Evolutionary conservation across 53 echinoderm and acorn worm genomes (phyloP), one percentile per base, ranked within the genome.

Genomic region (Patiria pectinifera): DNA sequence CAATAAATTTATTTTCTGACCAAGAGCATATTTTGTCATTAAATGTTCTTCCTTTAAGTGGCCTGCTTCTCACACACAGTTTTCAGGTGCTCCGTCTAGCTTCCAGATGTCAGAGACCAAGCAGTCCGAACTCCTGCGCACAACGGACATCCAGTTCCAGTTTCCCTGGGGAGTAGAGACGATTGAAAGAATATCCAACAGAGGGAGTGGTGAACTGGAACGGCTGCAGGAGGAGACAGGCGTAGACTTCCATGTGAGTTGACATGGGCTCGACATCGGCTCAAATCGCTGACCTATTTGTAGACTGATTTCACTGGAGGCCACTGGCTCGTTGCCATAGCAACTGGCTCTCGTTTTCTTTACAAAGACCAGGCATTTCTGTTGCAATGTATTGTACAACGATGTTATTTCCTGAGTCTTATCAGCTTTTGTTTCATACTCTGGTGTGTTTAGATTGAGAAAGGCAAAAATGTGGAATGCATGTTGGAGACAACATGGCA

Each of bases 151-250:
- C 74, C 95, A 96, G 86, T 97, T 94, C 90, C 91, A 95, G 25
- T 97, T 97, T 62, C 98, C 98, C 79, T 97, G 98, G 98, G 98
- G 98, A 85, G 92, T 94, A 63, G 96, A 96, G 75, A 94, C 95
- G 5, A 93, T 97, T 66, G 98, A 97, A 74, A 94, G 93, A 92
- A 94, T 97, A 86, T 91, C 94, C 53, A 96, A 96, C 92, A 66
- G 94, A 72, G 98, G 98, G 74, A 86, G 89, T 35, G 45, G 66
- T 46, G 89, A 92, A 45, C 82, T 97, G 16, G 93, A 95, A 77
- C 85, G 93, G 61, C 62, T 95, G 45, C 92, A 96, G 43, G 91
- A 53, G 6, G 59, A 92, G n/a, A 91, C 80, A 46, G 91, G 91
- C 26, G 78, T 80, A 3, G 93, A 94, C 60, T 63, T 95, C 77